Evolutionary conservation across 1,140 invertebrate genomes (phyloP).

Genomic region (Mactra quadrangularis): DNA sequence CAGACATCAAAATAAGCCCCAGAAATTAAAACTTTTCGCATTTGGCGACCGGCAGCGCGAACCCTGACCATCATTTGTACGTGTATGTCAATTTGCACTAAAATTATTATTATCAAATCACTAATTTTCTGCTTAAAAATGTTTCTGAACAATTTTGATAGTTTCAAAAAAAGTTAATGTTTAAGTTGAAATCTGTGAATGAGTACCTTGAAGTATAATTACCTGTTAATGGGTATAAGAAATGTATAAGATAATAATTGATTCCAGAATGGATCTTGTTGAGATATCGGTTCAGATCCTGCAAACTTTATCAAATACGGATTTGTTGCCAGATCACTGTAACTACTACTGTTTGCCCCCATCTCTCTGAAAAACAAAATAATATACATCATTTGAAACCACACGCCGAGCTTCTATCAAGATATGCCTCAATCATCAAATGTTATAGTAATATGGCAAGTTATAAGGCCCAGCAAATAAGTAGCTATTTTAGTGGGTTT

Average conservation of each 20-base stretch:
- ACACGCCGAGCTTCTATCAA: not conserved
- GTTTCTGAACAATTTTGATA: no score
- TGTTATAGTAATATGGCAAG: not conserved
- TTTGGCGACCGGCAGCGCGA: no score
- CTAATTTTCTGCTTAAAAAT: no score
- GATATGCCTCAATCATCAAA: not conserved
- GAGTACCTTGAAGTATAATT: no score
- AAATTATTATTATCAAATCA: no score
- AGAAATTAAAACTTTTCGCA: no score
- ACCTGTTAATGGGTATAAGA: conserved; percentile 83
- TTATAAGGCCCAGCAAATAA: no score
- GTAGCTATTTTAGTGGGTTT: not conserved
- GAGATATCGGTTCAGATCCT: conserved; percentile 90
- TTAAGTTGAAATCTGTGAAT: no score
- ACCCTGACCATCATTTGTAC: no score
- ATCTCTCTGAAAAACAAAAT: conserved; percentile 87
- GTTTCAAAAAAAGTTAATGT: no score
- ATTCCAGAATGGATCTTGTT: conserved; percentile 97
- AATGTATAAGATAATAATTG: conserved; percentile 96
- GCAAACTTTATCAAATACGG: conserved; percentile 91
- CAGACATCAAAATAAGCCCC: no score
- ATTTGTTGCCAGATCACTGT: conserved; percentile 92
- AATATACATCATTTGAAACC: not conserved
- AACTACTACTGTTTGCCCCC: conserved; percentile 93
- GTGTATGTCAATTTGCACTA: no score